Conservation (phyloP, 2,113 vertebrate species). For the Forbesichthys agassizii region DNA sequence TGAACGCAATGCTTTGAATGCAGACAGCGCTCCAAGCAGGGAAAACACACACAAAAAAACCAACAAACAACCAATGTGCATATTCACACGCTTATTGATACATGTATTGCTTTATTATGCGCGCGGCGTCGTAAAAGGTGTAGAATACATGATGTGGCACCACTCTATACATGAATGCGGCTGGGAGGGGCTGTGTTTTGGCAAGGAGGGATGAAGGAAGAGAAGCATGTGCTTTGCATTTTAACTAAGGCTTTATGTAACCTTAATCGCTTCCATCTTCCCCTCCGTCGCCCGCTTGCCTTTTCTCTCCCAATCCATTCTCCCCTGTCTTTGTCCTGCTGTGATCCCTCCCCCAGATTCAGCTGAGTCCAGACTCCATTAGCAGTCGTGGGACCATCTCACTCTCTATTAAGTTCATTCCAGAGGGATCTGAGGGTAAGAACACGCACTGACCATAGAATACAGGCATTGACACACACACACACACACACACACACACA, state of each 20-base stretch:
- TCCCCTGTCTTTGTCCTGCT: not conserved
- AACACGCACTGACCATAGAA: not conserved
- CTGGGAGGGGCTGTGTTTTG: conserved; percentile 31
- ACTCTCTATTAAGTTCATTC: conserved; percentile 87
- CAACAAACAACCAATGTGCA: conserved; percentile 22
- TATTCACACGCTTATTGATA: not conserved
- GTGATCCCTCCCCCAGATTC: conserved; percentile 66
- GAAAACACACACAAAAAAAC: not conserved
- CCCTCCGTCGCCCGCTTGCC: conserved; percentile 6
- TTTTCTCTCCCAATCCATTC: not conserved
- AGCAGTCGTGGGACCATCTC: conserved; percentile 81
- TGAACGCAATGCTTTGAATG: too few species aligned
- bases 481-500: not conserved
- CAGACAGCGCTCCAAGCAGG: not conserved
- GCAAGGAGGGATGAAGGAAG: conserved; percentile 49
- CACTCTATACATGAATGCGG: conserved; percentile 19
- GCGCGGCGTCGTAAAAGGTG: not conserved
- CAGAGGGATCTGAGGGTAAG: conserved; percentile 82
- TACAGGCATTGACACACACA: not conserved
- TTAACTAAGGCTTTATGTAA: conserved; percentile 67
- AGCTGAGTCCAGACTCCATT: conserved; percentile 75
- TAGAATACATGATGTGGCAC: conserved; percentile 23
- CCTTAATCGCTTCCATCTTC: conserved; percentile 44
- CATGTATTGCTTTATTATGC: not conserved
- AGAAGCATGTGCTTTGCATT: conserved; percentile 65